Percentiles rank a stretch among this genome's conserved stretches.
These are phyloP conservation scores for Montipora foliosa DNA, from an alignment of 64 coral and sea anemone genomes.

Conservation along the genomic window DNA sequence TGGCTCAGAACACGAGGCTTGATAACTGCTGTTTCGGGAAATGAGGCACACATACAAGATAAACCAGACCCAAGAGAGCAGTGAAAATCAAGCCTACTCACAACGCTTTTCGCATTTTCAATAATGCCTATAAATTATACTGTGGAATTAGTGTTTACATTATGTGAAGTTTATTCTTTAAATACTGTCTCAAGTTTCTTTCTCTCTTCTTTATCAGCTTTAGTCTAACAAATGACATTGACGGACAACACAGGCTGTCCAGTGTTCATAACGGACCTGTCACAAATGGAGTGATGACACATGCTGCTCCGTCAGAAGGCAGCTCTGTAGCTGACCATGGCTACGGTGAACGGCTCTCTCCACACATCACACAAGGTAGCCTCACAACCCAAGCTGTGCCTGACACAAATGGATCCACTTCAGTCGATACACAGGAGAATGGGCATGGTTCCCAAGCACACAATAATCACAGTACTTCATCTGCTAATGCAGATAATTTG, in stretches of 20 bases:
- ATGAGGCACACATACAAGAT: no score
- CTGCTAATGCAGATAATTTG: background rate
- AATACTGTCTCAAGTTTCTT: background rate
- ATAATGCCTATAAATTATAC: no score
- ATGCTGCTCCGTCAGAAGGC: slow-evolving; percentile 43
- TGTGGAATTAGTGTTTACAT: no score
- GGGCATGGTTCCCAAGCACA: slow-evolving; percentile 1
- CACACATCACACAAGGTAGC: slow-evolving; percentile 13
- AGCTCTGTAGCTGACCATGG: slow-evolving; percentile 22
- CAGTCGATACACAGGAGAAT: slow-evolving; percentile 7
- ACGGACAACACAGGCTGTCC: slow-evolving; percentile 50
- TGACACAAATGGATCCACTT: slow-evolving; percentile 40
- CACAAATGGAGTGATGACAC: slow-evolving; percentile 69
- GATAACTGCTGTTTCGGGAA: no score
- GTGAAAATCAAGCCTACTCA: no score
- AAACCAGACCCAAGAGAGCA: no score
- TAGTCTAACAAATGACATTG: slow-evolving; percentile 58
- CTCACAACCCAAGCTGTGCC: background rate
- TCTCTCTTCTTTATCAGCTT: background rate
- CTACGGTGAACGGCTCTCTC: slow-evolving; percentile 10
- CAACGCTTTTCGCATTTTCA: no score
- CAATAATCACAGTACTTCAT: background rate
- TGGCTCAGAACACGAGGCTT: no score
- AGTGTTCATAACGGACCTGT: slow-evolving; percentile 70
- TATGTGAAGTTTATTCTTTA: no score